Conservation (phyloP, 2,888 invertebrate species). For the Lasioglossum villosulum region DNA sequence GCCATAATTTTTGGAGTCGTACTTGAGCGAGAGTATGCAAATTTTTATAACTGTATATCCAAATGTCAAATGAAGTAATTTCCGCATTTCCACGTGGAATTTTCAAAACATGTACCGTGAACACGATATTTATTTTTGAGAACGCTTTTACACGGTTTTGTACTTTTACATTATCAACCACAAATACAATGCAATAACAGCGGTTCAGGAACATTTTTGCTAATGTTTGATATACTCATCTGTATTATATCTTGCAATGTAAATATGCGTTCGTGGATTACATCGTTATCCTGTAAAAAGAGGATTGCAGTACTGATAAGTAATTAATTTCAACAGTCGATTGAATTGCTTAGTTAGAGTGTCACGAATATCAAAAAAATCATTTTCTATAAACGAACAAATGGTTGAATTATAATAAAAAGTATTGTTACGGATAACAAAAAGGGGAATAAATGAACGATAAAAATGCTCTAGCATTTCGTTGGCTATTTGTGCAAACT, state of each 20-base stretch:
- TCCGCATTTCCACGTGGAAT: not conserved
- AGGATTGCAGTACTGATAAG: not conserved
- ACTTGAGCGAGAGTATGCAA: not conserved
- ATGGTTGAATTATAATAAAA: not conserved
- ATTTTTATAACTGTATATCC: not conserved
- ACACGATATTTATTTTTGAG: conserved; percentile 16
- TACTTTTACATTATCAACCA: conserved; percentile 42
- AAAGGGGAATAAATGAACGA: not conserved
- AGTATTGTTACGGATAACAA: not conserved
- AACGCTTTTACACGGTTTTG: conserved; percentile 47
- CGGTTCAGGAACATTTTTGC: conserved; percentile 16
- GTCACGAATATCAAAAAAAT: not conserved
- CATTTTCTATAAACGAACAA: not conserved
- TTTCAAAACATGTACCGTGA: conserved; percentile 5
- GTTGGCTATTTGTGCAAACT: not conserved
- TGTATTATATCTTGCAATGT: conserved; percentile 25
- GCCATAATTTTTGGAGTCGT: not conserved
- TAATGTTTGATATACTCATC: conserved; percentile 29
- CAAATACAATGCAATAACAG: not conserved
- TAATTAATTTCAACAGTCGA: not conserved
- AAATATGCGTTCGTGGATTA: conserved; percentile 49
- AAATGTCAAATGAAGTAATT: not conserved
- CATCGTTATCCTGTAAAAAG: not conserved
- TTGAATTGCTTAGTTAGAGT: not conserved
- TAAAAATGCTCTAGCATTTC: not conserved